Base-by-base conservation (phyloP, 2,113 vertebrate genomes). In the Alexandromys fortis region DNA sequence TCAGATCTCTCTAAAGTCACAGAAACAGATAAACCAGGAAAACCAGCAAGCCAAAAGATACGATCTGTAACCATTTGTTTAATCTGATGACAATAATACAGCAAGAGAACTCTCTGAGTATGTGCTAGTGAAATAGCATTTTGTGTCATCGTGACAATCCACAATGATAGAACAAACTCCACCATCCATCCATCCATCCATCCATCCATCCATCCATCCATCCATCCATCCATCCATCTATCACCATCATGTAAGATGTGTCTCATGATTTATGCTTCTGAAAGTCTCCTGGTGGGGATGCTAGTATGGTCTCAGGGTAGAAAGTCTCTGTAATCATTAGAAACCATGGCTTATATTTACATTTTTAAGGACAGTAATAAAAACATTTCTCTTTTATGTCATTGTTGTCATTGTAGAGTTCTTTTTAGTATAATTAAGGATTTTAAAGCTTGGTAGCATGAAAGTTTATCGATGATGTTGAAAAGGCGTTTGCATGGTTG, bases 31-130 rank as follows among this genome's bases (percentile, higher is more conserved):
- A 90, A 63, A 33, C 38, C 4, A 88, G 73, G 21, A 86, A 26
- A 49, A 94, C 89, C 6, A 91, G 45, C 77, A 91, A 87, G 22
- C 61, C 35, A 55, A 68, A 91, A 87, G 22, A 55, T 30, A 68
- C 55, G n/a, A 85, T 87, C 83, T 93, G 63, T 68, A 91, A 8
- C 7, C 49, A 90, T 81, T 94, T 55, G 89, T 92, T 96, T 92
- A 83, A 85, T 92, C 91, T 92, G 77, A 85, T 95, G 63, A 86
- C 33, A 89, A 3, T n/a, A 78, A 75, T 45, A 28, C 13, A 85
- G 16, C 21, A 78, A 82, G 92, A 86, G 47, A n/a, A 65, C 75
- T 65, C 83, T 26, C 87, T 83, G 45, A 90, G 19, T 30, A 86
- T 95, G 47, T 72, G 55, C 73, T 91, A 82, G 78, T 94, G 75